phyloP scores from a whole-genome alignment of 2,113 vertebrate species.

The Oreamnos americanus region DNA sequence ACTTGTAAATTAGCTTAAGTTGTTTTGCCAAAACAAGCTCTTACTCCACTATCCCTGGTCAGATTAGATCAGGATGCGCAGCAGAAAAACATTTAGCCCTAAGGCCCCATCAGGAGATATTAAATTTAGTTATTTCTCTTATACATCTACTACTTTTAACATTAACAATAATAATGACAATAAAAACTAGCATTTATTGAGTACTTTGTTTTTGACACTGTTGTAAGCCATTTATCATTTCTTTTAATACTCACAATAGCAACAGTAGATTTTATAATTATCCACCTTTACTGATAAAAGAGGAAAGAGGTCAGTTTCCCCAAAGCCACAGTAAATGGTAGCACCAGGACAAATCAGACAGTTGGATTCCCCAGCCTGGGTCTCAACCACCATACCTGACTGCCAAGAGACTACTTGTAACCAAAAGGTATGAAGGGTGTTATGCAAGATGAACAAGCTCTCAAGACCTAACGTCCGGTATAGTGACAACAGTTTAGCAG shows the following conservation, averaged over 20 bases:
- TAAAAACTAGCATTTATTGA: not conserved
- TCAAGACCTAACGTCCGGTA: not conserved
- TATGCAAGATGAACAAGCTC: not conserved
- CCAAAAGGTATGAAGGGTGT: not conserved
- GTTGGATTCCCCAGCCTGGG: not conserved
- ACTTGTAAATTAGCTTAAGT: not conserved
- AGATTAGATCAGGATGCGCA: not conserved
- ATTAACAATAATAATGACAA: not conserved
- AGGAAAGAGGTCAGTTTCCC: not conserved
- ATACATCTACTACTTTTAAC: not conserved
- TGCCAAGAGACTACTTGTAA: not conserved
- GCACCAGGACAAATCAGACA: not conserved
- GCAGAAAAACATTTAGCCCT: not conserved
- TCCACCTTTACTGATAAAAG: not conserved
- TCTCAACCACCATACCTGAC: not conserved
- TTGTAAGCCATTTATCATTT: not conserved
- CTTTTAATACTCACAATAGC: not conserved
- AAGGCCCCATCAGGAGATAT: not conserved
- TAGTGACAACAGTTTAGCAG: not conserved
- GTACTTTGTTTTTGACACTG: not conserved
- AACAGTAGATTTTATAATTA: not conserved
- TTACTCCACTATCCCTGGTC: not conserved
- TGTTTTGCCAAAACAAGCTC: not conserved
- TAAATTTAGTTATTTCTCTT: not conserved
- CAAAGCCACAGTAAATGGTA: not conserved